These are phyloP conservation scores for Nyctereutes procyonoides DNA, from an alignment of 2,113 vertebrate genomes.

Conservation along the genomic window DNA sequence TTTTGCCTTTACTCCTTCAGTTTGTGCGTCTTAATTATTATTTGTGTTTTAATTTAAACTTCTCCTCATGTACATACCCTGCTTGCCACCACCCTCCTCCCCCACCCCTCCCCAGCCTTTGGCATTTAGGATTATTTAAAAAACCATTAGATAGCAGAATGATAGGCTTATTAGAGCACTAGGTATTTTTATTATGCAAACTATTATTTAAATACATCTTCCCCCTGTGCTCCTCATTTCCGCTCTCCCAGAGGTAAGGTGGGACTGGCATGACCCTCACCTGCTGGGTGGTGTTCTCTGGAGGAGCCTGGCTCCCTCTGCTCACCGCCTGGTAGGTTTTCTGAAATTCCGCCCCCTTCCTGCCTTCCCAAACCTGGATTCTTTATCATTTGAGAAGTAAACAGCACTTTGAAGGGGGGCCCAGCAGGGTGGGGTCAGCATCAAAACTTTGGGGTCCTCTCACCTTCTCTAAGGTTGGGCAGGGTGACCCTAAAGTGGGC, in stretches of 20 bases:
- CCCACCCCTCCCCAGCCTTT: neutral
- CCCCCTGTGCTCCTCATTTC: neutral
- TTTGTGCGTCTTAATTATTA: slow-evolving; percentile 82
- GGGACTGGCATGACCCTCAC: neutral
- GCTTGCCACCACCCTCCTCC: neutral
- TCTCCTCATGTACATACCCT: slow-evolving; percentile 70
- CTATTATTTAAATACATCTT: slow-evolving; percentile 76
- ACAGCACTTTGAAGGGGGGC: slow-evolving; percentile 75
- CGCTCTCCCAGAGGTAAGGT: neutral
- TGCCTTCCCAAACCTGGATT: slow-evolving; percentile 14
- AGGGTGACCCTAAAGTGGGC: neutral
- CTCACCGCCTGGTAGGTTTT: neutral
- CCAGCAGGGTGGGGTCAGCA: neutral
- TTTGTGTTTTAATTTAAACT: slow-evolving; percentile 83
- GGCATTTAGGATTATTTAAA: slow-evolving; percentile 76
- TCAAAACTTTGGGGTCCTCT: neutral
- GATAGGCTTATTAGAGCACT: slow-evolving; percentile 19
- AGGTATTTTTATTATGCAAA: slow-evolving; percentile 68
- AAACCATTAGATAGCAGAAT: neutral
- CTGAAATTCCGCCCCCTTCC: neutral
- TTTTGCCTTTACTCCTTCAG: neutral
- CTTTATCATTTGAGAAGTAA: slow-evolving; percentile 49
- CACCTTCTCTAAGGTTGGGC: neutral
- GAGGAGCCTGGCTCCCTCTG: neutral
- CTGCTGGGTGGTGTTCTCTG: neutral